Conservation (phyloP, 2,113 vertebrate species). For the Phyllopteryx taeniolatus region DNA sequence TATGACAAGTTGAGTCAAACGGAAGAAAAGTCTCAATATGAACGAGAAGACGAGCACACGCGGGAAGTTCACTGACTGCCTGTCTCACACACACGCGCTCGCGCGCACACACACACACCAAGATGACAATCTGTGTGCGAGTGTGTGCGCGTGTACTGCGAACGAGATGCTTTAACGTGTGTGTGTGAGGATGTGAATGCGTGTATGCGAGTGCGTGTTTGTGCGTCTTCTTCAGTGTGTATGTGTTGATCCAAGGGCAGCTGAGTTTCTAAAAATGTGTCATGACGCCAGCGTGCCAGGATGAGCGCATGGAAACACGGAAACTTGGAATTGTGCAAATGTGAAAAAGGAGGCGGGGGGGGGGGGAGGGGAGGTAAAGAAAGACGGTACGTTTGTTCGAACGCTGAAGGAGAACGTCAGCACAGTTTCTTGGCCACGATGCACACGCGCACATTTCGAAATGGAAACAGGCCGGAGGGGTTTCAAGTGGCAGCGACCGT, state of each 20-base stretch:
- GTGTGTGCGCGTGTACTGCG: too few relatives aligned
- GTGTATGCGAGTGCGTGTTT: too few relatives aligned
- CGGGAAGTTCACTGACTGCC: too few relatives aligned
- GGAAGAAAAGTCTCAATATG: too few relatives aligned
- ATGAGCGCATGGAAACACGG: neutral
- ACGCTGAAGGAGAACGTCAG: neutral
- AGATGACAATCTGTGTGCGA: too few relatives aligned
- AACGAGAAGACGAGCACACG: too few relatives aligned
- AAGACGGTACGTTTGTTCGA: neutral
- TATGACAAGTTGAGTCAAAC: too few relatives aligned
- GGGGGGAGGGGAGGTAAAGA: neutral
- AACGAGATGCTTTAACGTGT: neutral
- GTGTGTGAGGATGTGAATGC: too few relatives aligned
- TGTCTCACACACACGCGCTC: too few relatives aligned
- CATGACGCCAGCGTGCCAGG: conserved; percentile 2
- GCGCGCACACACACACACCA: too few relatives aligned
- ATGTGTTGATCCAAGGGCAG: neutral
- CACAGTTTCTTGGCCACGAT: neutral
- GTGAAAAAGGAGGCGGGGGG: neutral
- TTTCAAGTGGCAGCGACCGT: too few relatives aligned
- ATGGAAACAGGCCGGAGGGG: too few relatives aligned
- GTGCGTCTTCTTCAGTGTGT: neutral
- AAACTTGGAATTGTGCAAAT: neutral
- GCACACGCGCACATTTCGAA: neutral
- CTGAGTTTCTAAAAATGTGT: neutral